A percentile compares a stretch with the other conserved stretches of the same genome.
Conservation (phyloP, 1,140 invertebrate genomes). For the Bombus superbus region DNA sequence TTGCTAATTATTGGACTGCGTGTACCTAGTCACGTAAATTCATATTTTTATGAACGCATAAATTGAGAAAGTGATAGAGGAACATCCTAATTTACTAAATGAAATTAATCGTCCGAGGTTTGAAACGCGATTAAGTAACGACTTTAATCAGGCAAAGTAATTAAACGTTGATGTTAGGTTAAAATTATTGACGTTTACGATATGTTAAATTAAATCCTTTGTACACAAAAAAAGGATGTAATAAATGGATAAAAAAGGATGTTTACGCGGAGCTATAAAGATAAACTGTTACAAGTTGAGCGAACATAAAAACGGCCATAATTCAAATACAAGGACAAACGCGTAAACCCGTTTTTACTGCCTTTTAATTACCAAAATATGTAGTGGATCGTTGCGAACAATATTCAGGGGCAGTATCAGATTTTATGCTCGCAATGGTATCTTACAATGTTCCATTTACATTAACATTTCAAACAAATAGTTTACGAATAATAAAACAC, state of each 20-base stretch:
- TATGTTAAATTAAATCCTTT: neutral
- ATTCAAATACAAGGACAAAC: slow-evolving; percentile 7
- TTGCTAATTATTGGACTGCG: neutral
- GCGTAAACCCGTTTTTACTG: neutral
- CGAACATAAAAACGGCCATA: slow-evolving; percentile 7
- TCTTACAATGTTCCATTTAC: neutral
- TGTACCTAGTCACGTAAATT: neutral
- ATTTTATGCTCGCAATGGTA: neutral
- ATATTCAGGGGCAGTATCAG: neutral
- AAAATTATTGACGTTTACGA: neutral
- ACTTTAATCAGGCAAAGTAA: neutral
- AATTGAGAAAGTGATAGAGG: neutral
- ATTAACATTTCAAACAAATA: neutral
- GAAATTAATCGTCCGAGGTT: neutral
- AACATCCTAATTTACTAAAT: neutral
- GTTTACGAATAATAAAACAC: neutral
- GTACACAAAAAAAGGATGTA: neutral
- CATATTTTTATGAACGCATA: neutral
- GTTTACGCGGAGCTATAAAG: neutral
- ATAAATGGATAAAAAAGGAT: neutral
- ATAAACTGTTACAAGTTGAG: neutral
- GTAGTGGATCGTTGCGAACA: neutral
- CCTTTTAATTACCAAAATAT: slow-evolving; percentile 1
- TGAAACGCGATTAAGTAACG: neutral
- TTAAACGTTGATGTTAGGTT: neutral